Base-by-base conservation (phyloP, 2,888 invertebrate genomes). In the Lordiphosa fenestrarum region DNA sequence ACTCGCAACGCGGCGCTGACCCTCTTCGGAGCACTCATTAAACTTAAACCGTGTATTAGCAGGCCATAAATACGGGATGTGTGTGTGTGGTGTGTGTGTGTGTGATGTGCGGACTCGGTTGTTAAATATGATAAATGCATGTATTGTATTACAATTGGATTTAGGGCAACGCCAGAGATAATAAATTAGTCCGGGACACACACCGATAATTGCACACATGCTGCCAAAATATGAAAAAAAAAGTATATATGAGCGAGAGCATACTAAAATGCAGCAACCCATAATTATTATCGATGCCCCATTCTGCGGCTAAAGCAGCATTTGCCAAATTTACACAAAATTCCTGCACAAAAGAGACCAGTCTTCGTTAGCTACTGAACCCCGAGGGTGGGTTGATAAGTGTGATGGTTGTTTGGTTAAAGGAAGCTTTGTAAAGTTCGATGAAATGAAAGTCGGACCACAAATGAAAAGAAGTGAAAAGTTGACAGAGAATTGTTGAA, bases 251-350 rank as follows among this genome's bases (percentile, higher is more conserved):
- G 15, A 15, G 15, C 6, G 0, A n/a, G 3, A 30, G n/a, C 21
- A 6, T 19, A 6, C 30, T 37, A 49, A 23, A 38, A 25, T 44
- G 49, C 37, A 50, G n/a, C 39, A 55, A 63, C 63, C 64, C 64
- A 64, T 64, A 64, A 64, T 64, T 64, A 64, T 57, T 12, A 37
- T 2, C n/a, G 46, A 50, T 39, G 47, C 35, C 10, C 48, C 25
- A 33, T 48, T 40, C 30, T 65, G 38, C 62, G 53, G 69, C 59
- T 66, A 44, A 47, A 52, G 61, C 51, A 69, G 50, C 61, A 62
- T 74, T 82, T 75, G 83, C 76, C 80, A 82, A 78, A 82, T 82
- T 82, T 78, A 81, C 80, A 74, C 83, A 77, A 80, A 74, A 73
- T 71, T 72, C 78, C 69, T 67, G 73, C 30, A 30, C 9, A 7